These are phyloP conservation scores for Drosophila diplacantha DNA, from an alignment of 2,888 invertebrate species.

Conservation along the genomic window DNA sequence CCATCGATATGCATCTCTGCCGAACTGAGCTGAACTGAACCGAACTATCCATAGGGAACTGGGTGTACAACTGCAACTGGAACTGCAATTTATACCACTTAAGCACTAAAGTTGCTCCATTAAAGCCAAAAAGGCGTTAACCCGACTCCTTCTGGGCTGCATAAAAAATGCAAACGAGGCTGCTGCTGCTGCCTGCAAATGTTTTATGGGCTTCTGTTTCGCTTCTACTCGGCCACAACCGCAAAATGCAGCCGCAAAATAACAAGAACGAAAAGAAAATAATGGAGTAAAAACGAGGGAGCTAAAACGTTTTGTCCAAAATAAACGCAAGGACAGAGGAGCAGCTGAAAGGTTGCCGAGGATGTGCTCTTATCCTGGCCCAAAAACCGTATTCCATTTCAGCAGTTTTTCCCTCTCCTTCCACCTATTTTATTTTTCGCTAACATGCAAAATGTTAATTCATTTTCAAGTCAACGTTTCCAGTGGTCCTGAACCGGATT, in stretches of 20 bases:
- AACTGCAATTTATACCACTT: constrained; percentile 63
- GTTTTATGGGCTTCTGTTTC: constrained; percentile 53
- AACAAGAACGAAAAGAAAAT: constrained; percentile 14
- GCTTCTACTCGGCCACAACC: constrained; percentile 21
- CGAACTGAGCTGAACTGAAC: constrained; percentile 19
- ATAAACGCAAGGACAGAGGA: constrained; percentile 19
- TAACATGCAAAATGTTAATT: constrained; percentile 70
- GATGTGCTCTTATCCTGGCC: constrained; percentile 46
- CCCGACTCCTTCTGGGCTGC: constrained; percentile 30
- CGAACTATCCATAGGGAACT: constrained; percentile 25
- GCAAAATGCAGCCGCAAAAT: constrained; percentile 26
- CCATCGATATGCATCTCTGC: constrained; percentile 53
- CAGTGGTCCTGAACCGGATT: constrained; percentile 54
- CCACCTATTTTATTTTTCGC: constrained; percentile 28
- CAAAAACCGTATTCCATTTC: constrained; percentile 17
- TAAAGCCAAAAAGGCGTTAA: constrained; percentile 65
- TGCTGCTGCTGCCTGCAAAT: constrained; percentile 46
- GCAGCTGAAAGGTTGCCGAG: not conserved
- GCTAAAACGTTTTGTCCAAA: constrained; percentile 46
- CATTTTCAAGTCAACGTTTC: constrained; percentile 58
- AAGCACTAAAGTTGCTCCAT: constrained; percentile 65
- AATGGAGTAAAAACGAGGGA: constrained; percentile 19
- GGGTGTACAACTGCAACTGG: constrained; percentile 29
- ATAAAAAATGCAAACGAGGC: constrained; percentile 41
- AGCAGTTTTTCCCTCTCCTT: constrained; percentile 12